Evolutionary conservation across 2,113 vertebrate species (phyloP).

Genomic region (Coregonus clupeaformis): DNA sequence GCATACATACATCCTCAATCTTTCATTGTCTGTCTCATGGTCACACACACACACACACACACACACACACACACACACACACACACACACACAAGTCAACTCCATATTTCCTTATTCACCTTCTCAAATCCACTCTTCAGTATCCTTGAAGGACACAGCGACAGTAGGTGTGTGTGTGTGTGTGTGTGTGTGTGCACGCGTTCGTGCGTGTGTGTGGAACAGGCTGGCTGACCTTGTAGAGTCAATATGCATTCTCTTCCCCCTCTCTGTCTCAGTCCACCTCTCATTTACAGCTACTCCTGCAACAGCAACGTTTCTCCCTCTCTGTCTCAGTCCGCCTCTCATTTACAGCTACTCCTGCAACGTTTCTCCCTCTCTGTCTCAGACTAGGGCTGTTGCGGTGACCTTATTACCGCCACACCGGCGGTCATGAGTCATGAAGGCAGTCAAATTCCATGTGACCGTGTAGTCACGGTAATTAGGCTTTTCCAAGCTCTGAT

Average conservation of each 20-base stretch:
- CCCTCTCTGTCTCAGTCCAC: neutral
- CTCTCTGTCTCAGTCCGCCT: neutral
- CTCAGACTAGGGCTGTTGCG: no score
- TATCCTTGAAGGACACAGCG: neutral
- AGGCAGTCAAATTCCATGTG: no score
- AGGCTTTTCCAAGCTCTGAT: no score
- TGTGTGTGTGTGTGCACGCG: constrained; percentile 16
- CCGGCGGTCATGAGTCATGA: no score
- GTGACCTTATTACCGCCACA: no score
- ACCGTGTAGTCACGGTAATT: no score
- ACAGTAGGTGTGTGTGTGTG: neutral
- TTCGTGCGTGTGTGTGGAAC: constrained; percentile 29
- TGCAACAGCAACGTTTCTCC: neutral
- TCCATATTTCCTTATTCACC: no score
- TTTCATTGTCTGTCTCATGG: no score
- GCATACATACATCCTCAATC: no score
- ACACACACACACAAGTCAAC: no score
- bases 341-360: neutral
- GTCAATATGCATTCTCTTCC: constrained; percentile 21
- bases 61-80: no score
- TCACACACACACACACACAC: no score
- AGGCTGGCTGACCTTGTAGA: constrained; percentile 55
- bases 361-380: constrained; percentile 9
- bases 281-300: neutral
- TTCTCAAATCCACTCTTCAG: neutral